These are phyloP conservation scores for Lottia scabra DNA, from an alignment of 2,888 invertebrate species.

Conservation along the genomic window DNA sequence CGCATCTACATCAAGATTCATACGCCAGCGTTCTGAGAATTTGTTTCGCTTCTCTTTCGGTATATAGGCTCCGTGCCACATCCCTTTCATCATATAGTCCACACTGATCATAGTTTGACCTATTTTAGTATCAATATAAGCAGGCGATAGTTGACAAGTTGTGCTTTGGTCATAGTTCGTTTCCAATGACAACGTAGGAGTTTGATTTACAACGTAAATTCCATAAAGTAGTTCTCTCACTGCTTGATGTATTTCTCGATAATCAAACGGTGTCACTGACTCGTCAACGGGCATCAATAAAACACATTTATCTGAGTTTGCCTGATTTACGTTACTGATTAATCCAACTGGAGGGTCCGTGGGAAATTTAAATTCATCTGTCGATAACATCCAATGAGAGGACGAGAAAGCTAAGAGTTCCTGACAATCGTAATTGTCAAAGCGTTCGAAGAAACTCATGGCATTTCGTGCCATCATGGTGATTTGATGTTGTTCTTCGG, in stretches of 20 bases:
- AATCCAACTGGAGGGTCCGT: slow-evolving; percentile 66
- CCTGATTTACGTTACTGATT: slow-evolving; percentile 52
- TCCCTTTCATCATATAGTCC: slow-evolving; percentile 68
- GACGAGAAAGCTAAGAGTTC: slow-evolving; percentile 61
- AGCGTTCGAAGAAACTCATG: slow-evolving; percentile 59
- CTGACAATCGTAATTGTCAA: slow-evolving; percentile 65
- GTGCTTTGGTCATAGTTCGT: slow-evolving; percentile 68
- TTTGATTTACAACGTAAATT: slow-evolving; percentile 67
- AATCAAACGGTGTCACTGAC: slow-evolving; percentile 50
- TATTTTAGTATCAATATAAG: slow-evolving; percentile 64
- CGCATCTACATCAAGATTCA: slow-evolving; percentile 63
- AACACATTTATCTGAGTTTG: slow-evolving; percentile 47
- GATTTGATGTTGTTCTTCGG: slow-evolving; percentile 21
- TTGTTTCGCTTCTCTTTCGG: slow-evolving; percentile 67
- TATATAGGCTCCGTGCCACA: slow-evolving; percentile 69
- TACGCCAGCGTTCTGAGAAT: slow-evolving; percentile 67
- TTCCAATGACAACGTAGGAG: slow-evolving; percentile 65
- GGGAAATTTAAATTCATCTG: slow-evolving; percentile 63
- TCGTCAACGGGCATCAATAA: slow-evolving; percentile 53
- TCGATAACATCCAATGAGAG: slow-evolving; percentile 65
- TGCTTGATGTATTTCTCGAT: slow-evolving; percentile 67
- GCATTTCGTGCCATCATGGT: slow-evolving; percentile 37
- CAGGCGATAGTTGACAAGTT: slow-evolving; percentile 65
- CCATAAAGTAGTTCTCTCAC: slow-evolving; percentile 66
- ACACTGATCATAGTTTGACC: slow-evolving; percentile 66